A percentile compares a stretch with the other conserved stretches of the same genome.
phyloP scores from a whole-genome alignment of 2,113 vertebrate genomes.

The Anoura caudifer region DNA sequence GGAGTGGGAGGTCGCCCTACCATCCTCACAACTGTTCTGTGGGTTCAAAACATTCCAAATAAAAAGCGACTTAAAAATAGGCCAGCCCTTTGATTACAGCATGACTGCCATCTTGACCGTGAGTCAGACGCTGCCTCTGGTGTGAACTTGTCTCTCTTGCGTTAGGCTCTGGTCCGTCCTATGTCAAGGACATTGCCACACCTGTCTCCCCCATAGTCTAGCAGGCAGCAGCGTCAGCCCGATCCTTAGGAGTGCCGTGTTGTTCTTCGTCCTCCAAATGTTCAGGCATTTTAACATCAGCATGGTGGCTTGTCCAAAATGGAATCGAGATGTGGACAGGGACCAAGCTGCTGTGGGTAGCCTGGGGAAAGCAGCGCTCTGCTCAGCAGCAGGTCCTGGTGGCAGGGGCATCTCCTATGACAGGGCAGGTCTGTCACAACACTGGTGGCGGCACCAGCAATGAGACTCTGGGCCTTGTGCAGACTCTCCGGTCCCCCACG shows the following conservation, averaged over 20 bases:
- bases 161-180: neutral
- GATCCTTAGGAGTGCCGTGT: rapidly evolving
- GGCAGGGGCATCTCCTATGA: rapidly evolving
- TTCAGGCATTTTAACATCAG: neutral
- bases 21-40: neutral
- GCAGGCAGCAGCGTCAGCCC: neutral
- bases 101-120: neutral
- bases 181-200: neutral
- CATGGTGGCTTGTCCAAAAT: neutral
- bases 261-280: neutral
- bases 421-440: too few relatives aligned
- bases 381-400: neutral
- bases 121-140: neutral
- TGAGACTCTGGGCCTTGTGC: neutral
- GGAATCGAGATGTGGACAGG: neutral
- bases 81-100: neutral
- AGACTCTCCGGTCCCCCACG: neutral
- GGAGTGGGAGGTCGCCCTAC: neutral
- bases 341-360: neutral
- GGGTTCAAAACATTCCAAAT: neutral
- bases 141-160: neutral
- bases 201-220: neutral
- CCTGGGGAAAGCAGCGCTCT: neutral
- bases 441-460: too few relatives aligned
- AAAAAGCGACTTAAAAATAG: neutral